Base-by-base conservation (phyloP, 1,140 invertebrate species). In the Anastatus disparis region DNA sequence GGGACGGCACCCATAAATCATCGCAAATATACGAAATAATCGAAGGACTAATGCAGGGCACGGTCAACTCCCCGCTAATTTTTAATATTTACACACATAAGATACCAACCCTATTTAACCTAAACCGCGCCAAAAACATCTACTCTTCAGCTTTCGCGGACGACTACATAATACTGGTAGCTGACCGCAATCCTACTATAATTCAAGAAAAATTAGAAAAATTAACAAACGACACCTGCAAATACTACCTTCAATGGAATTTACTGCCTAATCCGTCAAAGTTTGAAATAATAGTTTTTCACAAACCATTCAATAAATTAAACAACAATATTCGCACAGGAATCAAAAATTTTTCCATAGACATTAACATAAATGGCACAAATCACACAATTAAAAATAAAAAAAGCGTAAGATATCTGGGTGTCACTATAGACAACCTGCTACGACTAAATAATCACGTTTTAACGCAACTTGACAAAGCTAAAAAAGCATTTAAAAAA, bases 1-100 rank as follows among this genome's bases (percentile, higher is more conserved):
- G 13, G 22, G 12, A 27, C 27, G 1, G 8, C 2, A 29, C 17
- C 17, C 2, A 22, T 7, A 10, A 50, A 44, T 29, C 13, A 42
- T 2, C 38, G 20, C 9, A 7, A 4, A 3, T 6, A 6, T 38
- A 50, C 13, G 3, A 31, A 15, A 63, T 63, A 12, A 50, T 26
- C 1, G 46, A 63, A 50, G 46, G 75, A 65, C 1, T 83, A 78
- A 55, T 77, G 80, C 66, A 77, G 27, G 71, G 72, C 0, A 77
- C 73, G 3, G 61, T 76, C 0, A 74, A 71, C 17, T 67, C 77
- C 1, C 74, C 73, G 0, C 15, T 71, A 0, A 12, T 75, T 0
- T 77, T 76, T 38, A 75, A 67, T 40, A 74, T 76, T 3, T 73
- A 31, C 4, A 74, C 20, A 6, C 48, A 42, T 15, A 22, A 74